Evolutionary conservation across 2,888 invertebrate genomes (phyloP).

Genomic region (Choristoneura rosaceana): DNA sequence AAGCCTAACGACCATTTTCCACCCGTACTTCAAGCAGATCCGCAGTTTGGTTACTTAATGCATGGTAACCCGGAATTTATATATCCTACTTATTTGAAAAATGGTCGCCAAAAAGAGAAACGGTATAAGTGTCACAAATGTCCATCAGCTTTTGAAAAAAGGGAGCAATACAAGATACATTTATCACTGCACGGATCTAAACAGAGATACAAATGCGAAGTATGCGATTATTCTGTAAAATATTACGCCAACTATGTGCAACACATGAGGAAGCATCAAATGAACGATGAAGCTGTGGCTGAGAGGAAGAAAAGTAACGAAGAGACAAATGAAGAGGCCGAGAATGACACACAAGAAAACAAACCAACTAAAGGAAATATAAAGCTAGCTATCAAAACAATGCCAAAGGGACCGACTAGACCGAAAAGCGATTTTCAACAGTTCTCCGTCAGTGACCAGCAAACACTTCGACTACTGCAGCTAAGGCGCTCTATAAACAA

Average conservation of each 20-base stretch:
- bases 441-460: slow-evolving; percentile 86
- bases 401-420: slow-evolving; percentile 66
- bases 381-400: slow-evolving; percentile 79
- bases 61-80: slow-evolving; percentile 91
- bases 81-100: slow-evolving; percentile 90
- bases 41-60: slow-evolving; percentile 88
- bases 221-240: slow-evolving; percentile 95
- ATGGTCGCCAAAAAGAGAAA: slow-evolving; percentile 90
- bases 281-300: slow-evolving; percentile 88
- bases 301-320: slow-evolving; percentile 78
- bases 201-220: slow-evolving; percentile 92
- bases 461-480: slow-evolving; percentile 86
- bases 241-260: slow-evolving; percentile 94
- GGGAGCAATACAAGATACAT: slow-evolving; percentile 93
- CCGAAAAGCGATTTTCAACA: slow-evolving; percentile 81
- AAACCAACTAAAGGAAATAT: slow-evolving; percentile 65
- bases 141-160: slow-evolving; percentile 94
- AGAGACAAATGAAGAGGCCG: slow-evolving; percentile 55
- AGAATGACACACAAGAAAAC: slow-evolving; percentile 57
- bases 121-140: slow-evolving; percentile 94
- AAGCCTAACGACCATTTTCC: slow-evolving; percentile 84
- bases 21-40: slow-evolving; percentile 85
- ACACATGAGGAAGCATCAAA: slow-evolving; percentile 92
- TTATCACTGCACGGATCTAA: slow-evolving; percentile 93
- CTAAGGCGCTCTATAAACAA: slow-evolving; percentile 78